phyloP scores from a whole-genome alignment of 1,140 invertebrate genomes.

The Hestina assimilis region DNA sequence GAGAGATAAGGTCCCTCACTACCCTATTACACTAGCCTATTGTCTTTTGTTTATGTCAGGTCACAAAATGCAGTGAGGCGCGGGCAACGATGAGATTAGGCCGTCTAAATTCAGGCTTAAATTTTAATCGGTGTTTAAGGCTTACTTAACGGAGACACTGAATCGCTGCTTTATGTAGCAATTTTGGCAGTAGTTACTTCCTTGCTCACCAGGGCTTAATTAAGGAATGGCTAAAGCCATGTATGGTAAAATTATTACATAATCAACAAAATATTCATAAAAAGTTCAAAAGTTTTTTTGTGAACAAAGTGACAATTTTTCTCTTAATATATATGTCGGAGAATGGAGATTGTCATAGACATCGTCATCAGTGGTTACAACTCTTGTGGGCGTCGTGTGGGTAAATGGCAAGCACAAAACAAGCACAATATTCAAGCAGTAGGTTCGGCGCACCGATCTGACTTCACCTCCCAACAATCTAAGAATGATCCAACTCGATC shows the following conservation, averaged over 20 bases:
- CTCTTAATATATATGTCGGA: too few species aligned
- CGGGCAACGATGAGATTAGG: conserved; percentile 66
- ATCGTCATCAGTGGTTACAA: too few species aligned
- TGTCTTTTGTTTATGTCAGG: conserved; percentile 64
- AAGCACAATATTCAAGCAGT: too few species aligned
- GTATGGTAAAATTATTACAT: not conserved
- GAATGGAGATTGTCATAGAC: too few species aligned
- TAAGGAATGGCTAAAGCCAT: conserved; percentile 18
- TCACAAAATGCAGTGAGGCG: conserved; percentile 66
- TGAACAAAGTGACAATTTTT: too few species aligned
- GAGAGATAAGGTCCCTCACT: conserved; percentile 39
- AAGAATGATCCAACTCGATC: too few species aligned
- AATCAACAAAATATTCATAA: not conserved
- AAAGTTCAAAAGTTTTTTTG: too few species aligned
- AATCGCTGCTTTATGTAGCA: conserved; percentile 51
- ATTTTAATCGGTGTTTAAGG: conserved; percentile 72
- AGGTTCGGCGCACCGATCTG: too few species aligned
- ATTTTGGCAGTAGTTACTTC: conserved; percentile 55
- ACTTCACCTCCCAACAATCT: too few species aligned
- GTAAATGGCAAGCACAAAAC: too few species aligned
- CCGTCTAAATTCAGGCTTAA: conserved; percentile 72
- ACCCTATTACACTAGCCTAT: conserved; percentile 51
- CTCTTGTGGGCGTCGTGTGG: too few species aligned
- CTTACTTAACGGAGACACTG: conserved; percentile 56
- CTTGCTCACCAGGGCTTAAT: conserved; percentile 35